Base-by-base conservation (phyloP, 92 coral and sea anemone species). In the Meandrina meandrites region DNA sequence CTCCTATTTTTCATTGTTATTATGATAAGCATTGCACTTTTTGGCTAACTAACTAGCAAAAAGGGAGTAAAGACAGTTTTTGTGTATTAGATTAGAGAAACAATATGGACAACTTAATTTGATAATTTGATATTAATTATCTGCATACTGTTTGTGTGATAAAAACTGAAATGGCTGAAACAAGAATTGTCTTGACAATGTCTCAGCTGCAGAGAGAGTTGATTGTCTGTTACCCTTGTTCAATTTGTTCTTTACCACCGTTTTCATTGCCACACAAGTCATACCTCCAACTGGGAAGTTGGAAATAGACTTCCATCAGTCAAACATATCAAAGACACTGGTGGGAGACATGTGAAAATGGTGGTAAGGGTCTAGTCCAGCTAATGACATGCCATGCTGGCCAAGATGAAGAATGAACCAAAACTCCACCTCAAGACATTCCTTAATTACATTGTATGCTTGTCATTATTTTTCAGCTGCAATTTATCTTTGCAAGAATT, bases 401-500 rank as follows among this genome's bases (percentile, higher is more conserved):
- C 68, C 6, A 24, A 0, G 31, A 5, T 60, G 30, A 35, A 71
- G 15, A 30, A 24, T 66, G 7, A 66, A 66, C 30, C 31, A 8
- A 71, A 22, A 16, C 76, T 71, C 24, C 75, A 70, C 76, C 72
- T 36, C 8, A 53, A 36, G 56, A 37, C 5, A 21, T n/a, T 42
- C 73, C n/a, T 81, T 8, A 56, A 80, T 80, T 62, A n/a, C n/a
- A n/a, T n/a, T n/a, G n/a, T n/a, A 27, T 80, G 72, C 42, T 62
- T 80, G 86, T 51, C 78, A 82, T 18, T 76, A 22, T 76, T 73
- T 72, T 82, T 32, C 53, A 82, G 81, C 40, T 84, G 57, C 72
- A 50, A 54, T 17, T 58, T 84, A 56, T 84, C 15, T 67, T 82
- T 82, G 10, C 80, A 84, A 73, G 70, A 84, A 84, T 84, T 84